Percentiles rank a stretch among this genome's conserved stretches.
phyloP scores from a whole-genome alignment of 1,140 invertebrate species.

The Chelonus insularis region DNA sequence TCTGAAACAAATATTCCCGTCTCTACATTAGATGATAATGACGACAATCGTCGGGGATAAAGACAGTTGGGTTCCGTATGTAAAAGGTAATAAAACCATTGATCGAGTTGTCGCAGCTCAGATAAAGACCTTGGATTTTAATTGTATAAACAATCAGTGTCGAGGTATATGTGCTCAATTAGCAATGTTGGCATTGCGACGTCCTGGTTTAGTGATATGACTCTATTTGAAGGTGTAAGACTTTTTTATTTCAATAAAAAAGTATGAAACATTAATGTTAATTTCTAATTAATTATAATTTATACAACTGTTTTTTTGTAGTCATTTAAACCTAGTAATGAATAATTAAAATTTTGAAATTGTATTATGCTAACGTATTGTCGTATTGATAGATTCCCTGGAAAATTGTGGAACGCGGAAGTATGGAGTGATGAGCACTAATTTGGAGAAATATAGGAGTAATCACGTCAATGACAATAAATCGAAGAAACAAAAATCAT shows the following conservation, averaged over 20 bases:
- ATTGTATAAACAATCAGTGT: slow-evolving; percentile 18
- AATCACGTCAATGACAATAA: slow-evolving; percentile 1
- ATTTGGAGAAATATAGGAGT: neutral
- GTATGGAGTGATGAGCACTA: slow-evolving; percentile 5
- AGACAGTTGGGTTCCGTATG: neutral
- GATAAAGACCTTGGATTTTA: slow-evolving; percentile 7
- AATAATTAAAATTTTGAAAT: too few species aligned
- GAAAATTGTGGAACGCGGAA: neutral
- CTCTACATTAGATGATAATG: slow-evolving; percentile 3
- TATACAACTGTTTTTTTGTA: neutral
- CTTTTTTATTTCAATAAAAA: too few species aligned
- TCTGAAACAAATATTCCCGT: neutral
- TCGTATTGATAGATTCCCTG: neutral
- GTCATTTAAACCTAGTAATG: too few species aligned
- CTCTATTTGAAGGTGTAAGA: too few species aligned
- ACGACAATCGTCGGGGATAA: neutral
- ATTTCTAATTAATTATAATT: neutral
- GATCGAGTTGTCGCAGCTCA: slow-evolving; percentile 4
- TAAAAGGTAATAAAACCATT: slow-evolving; percentile 11
- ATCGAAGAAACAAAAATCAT: neutral
- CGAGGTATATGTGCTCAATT: slow-evolving; percentile 12
- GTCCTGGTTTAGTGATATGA: neutral
- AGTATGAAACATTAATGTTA: neutral
- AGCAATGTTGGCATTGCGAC: slow-evolving; percentile 1
- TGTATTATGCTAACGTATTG: too few species aligned